Evolutionary conservation across 1,140 invertebrate species (phyloP), one percentile per base, ranked within the genome.

Genomic region (Catajapyx aquilonaris): DNA sequence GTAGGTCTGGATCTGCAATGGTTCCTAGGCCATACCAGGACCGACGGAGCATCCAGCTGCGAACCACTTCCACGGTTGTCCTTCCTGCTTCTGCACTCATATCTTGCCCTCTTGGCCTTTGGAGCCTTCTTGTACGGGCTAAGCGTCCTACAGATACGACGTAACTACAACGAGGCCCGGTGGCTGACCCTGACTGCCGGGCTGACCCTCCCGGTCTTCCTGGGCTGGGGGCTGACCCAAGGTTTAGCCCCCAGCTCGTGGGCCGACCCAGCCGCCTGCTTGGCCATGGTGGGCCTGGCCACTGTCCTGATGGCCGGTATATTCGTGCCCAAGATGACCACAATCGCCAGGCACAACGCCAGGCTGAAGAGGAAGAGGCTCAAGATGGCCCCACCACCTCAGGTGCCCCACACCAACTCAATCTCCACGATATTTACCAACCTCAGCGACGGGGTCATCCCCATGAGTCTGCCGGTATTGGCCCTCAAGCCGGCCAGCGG

Each of bases 141-240:
- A n/a, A 49, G 50, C n/a, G 52, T 51, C 9, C 39, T 48, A 20
- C 53, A 52, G 31, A 53, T 57, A 19, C 38, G 47, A 5, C 41
- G 51, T 35, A 56, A 56, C 41, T 53, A 54, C 41, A 48, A 50
- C 25, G 56, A 58, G 38, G 52, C 51, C 15, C 39, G 44, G 25
- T 54, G 54, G 48, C 45, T 55, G 15, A 52, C 54, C 4, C 38
- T 51, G 2, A 47, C 52, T 2, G 41, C 51, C 4, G 28, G 49
- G 5, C 39, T 54, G 5, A 51, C 49, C 11, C 13, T 58, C 7
- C 48, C 53, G 7, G 43, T 56, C 3, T 46, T 45, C 9, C 33
- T 51, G 2, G 46, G 42, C 0, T 58, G 56, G 55, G 40, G 35
- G 17, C 18, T 51, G 1, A 46, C 51, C 4, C 46, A 46, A n/a